phyloP scores from a whole-genome alignment of 1,140 invertebrate genomes.

The Panonychus citri region DNA sequence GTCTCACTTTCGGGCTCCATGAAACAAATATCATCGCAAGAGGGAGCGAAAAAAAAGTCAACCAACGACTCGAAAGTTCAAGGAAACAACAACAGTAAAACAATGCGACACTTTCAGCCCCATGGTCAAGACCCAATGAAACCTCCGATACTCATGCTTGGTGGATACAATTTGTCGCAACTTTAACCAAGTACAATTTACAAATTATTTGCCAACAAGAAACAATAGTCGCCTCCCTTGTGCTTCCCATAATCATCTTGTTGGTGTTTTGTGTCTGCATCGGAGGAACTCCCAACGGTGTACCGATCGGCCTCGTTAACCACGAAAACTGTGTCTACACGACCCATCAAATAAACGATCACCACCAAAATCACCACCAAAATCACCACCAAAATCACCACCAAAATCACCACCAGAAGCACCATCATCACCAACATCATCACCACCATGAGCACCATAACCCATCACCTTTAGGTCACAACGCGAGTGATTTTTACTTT shows the following conservation, averaged over 20 bases:
- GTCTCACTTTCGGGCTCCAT: not conserved
- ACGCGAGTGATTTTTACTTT: not conserved
- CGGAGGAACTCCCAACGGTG: conserved; percentile 56
- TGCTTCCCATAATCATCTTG: conserved; percentile 70
- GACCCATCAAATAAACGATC: not conserved
- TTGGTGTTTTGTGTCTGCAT: conserved; percentile 80
- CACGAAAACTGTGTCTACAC: conserved; percentile 16
- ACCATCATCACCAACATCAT: not conserved
- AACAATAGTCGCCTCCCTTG: conserved; percentile 47
- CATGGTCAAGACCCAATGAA: not conserved
- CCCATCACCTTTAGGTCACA: no score
- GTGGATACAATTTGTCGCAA: not conserved
- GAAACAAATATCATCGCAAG: no score
- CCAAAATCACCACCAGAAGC: no score
- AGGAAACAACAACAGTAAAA: not conserved
- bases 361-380: not conserved
- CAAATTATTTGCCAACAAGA: conserved; percentile 1
- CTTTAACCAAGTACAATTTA: conserved; percentile 10
- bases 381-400: no score
- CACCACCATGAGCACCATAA: no score
- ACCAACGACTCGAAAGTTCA: no score
- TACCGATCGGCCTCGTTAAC: conserved; percentile 52
- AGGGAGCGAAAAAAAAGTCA: no score
- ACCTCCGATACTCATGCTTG: not conserved
- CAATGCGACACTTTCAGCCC: no score